Base-by-base conservation (phyloP, 2,888 invertebrate species). In the Apodemia hepburni region DNA sequence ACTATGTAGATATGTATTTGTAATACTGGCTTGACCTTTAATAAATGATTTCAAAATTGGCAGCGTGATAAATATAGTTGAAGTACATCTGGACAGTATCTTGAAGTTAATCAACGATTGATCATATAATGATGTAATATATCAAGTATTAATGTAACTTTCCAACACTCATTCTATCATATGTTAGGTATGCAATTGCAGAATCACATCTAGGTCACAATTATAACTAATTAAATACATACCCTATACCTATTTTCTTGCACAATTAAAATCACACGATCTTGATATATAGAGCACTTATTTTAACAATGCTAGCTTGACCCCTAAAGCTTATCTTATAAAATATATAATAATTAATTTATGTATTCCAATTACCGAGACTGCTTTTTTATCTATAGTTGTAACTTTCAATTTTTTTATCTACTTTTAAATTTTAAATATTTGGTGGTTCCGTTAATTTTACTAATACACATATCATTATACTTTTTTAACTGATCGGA, bases 171-270 rank as follows among this genome's bases (percentile, higher is more conserved):
- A 66, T 57, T 60, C 45, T 58, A 54, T 58, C 22, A 27, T 59
- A 38, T 18, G 60, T 66, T 60, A n/a, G 61, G 66, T 64, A 66
- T 66, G 63, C 59, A 47, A 64, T 65, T 62, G 65, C 61, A 68
- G 54, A 63, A 61, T 15, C 51, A 22, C 18, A 65, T 57, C 61
- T 68, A 58, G 66, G 66, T 66, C 64, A 65, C 61, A 59, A 60
- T 61, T 62, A 58, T 61, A 62, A 62, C 29, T 61, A 65, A 68
- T 68, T 66, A 65, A 65, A 58, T 65, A 65, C 64, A 60, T 65
- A 60, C 47, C 51, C 61, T 33, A 63, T 60, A 64, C 59, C 58
- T 61, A 61, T 27, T 51, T 15, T 12, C 18, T 51, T 51, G 18
- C 51, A 51, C 51, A 51, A 51, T 51, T 27, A 51, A 51, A 18